phyloP scores from a whole-genome alignment of 2,888 invertebrate species.

The Mimas tiliae region DNA sequence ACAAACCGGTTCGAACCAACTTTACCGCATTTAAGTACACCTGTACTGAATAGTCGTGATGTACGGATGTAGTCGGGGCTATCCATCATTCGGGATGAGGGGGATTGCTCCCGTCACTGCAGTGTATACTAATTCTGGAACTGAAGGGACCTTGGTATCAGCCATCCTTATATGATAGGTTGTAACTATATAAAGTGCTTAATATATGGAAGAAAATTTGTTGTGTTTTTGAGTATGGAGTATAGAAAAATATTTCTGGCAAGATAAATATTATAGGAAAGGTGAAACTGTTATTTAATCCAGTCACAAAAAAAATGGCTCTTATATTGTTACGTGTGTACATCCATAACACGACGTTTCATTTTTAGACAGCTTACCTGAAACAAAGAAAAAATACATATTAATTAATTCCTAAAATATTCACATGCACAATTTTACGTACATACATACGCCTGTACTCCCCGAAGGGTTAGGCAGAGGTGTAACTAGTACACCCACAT shows the following conservation, averaged over 20 bases:
- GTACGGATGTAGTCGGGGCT: slow-evolving; percentile 44
- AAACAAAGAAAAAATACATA: slow-evolving; percentile 1
- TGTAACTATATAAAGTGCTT: not conserved
- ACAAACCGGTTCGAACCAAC: slow-evolving; percentile 9
- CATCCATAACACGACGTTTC: no score
- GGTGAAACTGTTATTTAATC: no score
- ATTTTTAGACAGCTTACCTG: slow-evolving; percentile 10
- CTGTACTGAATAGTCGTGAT: slow-evolving; percentile 37
- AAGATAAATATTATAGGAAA: not conserved
- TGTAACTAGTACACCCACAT: no score
- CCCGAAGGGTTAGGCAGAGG: no score
- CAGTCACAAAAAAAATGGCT: no score
- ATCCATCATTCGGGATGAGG: slow-evolving; percentile 51
- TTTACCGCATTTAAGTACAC: slow-evolving; percentile 18
- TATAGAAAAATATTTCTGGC: no score
- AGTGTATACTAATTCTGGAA: slow-evolving; percentile 36
- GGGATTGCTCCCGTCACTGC: slow-evolving; percentile 42
- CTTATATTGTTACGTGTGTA: no score
- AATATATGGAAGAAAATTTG: not conserved
- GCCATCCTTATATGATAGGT: not conserved
- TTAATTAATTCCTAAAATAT: not conserved
- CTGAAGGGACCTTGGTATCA: slow-evolving; percentile 13
- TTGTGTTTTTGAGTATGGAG: not conserved
- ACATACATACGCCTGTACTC: no score
- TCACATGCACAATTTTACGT: no score